Percentiles rank a stretch among this genome's conserved stretches.
Conservation (phyloP, 2,113 vertebrate species). For the Lepus timidus region DNA sequence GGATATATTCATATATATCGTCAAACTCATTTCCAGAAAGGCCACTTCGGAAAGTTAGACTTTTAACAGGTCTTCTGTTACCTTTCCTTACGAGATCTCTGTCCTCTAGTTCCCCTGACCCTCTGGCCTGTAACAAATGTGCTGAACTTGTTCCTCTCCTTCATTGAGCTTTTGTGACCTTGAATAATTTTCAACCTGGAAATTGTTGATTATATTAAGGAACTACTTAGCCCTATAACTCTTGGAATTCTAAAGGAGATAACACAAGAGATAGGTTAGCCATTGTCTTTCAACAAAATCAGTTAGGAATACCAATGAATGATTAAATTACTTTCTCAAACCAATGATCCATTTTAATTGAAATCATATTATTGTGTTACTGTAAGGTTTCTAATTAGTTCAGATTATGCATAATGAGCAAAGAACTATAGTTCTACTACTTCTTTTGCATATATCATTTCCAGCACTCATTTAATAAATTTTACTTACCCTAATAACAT, state of each 20-base stretch:
- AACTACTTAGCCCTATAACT: background rate
- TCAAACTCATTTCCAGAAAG: conserved; percentile 40
- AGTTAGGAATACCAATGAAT: conserved; percentile 66
- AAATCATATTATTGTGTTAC: conserved; percentile 66
- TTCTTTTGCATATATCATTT: conserved; percentile 44
- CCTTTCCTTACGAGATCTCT: background rate
- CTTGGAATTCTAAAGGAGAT: conserved; percentile 45
- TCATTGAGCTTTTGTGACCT: conserved; percentile 52
- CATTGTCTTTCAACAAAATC: conserved; percentile 59
- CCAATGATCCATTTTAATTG: conserved; percentile 52
- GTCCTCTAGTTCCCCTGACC: background rate
- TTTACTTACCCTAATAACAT: conserved; percentile 47
- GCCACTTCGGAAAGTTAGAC: conserved; percentile 34
- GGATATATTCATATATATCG: background rate
- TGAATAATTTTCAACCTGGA: conserved; percentile 11
- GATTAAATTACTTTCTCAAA: conserved; percentile 63
- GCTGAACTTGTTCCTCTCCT: background rate
- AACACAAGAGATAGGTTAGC: conserved; percentile 22
- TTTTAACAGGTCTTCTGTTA: conserved; percentile 35
- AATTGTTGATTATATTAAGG: conserved; percentile 1
- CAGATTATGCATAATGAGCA: conserved; percentile 39
- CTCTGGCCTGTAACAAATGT: background rate
- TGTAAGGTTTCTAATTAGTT: conserved; percentile 64
- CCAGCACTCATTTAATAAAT: conserved; percentile 18
- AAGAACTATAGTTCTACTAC: background rate